Evolutionary conservation across 2,113 vertebrate species (phyloP).

Genomic region (Tachycineta bicolor): DNA sequence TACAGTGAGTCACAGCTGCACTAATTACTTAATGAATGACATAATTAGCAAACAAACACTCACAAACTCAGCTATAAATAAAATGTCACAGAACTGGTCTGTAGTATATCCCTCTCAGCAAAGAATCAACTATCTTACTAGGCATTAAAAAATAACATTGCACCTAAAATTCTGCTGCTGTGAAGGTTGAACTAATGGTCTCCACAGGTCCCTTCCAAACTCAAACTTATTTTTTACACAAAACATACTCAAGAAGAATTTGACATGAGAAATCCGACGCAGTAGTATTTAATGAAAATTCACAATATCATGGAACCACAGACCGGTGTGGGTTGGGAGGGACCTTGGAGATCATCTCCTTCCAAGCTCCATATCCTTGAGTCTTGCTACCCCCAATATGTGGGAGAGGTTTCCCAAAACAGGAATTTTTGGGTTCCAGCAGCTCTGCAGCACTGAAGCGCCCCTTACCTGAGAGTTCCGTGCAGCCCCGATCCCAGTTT

Average conservation of each 20-base stretch:
- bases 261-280: background rate
- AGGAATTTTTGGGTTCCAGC: background rate
- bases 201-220: background rate
- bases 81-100: background rate
- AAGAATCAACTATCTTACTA: background rate
- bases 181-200: background rate
- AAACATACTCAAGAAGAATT: background rate
- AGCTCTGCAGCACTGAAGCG: background rate
- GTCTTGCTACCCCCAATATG: background rate
- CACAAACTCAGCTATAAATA: background rate
- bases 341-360: background rate
- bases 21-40: background rate
- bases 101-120: background rate
- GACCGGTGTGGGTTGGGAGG: background rate
- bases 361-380: background rate
- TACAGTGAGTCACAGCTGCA: background rate
- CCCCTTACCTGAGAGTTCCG: constrained; percentile 92
- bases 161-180: background rate
- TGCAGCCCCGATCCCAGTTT: constrained; percentile 97
- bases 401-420: background rate
- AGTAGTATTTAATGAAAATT: background rate
- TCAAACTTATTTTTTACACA: background rate
- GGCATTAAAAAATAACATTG: background rate
- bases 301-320: background rate
- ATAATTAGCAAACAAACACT: constrained; percentile 14